Evolutionary conservation across 2,888 invertebrate species (phyloP).

Genomic region (Heliconius sara): DNA sequence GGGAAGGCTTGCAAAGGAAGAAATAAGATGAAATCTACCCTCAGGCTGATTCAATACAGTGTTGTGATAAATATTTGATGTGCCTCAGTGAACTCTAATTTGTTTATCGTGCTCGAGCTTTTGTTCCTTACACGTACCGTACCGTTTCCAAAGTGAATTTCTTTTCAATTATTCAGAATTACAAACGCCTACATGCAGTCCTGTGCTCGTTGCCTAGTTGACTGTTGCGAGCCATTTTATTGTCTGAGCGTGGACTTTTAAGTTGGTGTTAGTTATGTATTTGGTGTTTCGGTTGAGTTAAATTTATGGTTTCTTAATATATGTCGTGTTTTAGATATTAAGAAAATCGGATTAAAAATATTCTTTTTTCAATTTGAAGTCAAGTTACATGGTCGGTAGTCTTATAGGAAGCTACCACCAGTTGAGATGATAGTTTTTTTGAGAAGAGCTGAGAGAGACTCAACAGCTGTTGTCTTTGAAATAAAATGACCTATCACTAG

Average conservation of each 20-base stretch:
- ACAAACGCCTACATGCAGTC: conserved; percentile 49
- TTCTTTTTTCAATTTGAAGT: too few relatives aligned
- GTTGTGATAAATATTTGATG: conserved; percentile 83
- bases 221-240: conserved; percentile 8
- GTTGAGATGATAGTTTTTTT: too few relatives aligned
- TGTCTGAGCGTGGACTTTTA: neutral
- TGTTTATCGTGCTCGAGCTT: conserved; percentile 78
- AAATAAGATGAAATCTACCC: conserved; percentile 73
- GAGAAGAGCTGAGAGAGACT: too few relatives aligned
- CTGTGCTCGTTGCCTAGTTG: neutral
- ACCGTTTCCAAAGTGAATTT: conserved; percentile 59
- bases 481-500: too few relatives aligned
- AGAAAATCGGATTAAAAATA: too few relatives aligned
- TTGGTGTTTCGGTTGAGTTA: neutral
- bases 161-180: conserved; percentile 62
- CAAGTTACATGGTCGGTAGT: too few relatives aligned
- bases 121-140: conserved; percentile 63
- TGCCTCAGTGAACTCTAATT: conserved; percentile 82
- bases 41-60: conserved; percentile 82
- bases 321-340: neutral
- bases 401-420: too few relatives aligned
- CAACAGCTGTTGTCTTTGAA: too few relatives aligned
- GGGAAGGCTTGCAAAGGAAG: conserved; percentile 57
- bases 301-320: neutral
- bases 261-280: neutral